Percentiles rank a stretch among this genome's conserved stretches.
phyloP scores from a whole-genome alignment of 2,888 invertebrate genomes.

The Tortrix viridana region DNA sequence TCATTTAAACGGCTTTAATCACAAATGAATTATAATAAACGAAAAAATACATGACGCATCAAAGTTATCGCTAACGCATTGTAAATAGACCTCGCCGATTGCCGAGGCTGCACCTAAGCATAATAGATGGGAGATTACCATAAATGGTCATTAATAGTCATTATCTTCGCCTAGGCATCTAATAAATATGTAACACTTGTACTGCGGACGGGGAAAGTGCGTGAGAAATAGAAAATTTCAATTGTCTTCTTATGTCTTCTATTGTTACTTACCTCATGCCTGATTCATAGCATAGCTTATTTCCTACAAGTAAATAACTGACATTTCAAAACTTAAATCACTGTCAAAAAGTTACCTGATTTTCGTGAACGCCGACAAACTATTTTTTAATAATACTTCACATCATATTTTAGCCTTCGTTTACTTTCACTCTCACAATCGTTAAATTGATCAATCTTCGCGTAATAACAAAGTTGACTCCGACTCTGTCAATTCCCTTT shows the following conservation, averaged over 20 bases:
- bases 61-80: neutral
- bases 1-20: neutral
- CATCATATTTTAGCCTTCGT: conserved; percentile 2
- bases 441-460: conserved; percentile 15
- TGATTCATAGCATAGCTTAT: conserved; percentile 3
- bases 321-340: conserved; percentile 23
- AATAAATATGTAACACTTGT: conserved; percentile 30
- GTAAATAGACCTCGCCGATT: conserved; percentile 18
- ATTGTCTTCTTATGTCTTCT: conserved; percentile 1
- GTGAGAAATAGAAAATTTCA: conserved; percentile 34
- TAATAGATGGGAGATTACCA: conserved; percentile 34
- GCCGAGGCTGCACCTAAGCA: conserved; percentile 22
- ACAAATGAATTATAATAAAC: neutral
- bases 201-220: conserved; percentile 31
- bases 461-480: conserved; percentile 26
- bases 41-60: neutral
- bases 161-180: conserved; percentile 20
- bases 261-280: conserved; percentile 22
- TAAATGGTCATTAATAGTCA: conserved; percentile 26
- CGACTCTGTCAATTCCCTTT: conserved; percentile 30
- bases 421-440: conserved; percentile 26
- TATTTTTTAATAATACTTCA: conserved; percentile 17
- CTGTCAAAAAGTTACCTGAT: conserved; percentile 30
- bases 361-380: conserved; percentile 21
- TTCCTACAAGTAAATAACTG: neutral